Base-by-base conservation (phyloP, 2,113 vertebrate species). In the Paedocypris sp. region DNA sequence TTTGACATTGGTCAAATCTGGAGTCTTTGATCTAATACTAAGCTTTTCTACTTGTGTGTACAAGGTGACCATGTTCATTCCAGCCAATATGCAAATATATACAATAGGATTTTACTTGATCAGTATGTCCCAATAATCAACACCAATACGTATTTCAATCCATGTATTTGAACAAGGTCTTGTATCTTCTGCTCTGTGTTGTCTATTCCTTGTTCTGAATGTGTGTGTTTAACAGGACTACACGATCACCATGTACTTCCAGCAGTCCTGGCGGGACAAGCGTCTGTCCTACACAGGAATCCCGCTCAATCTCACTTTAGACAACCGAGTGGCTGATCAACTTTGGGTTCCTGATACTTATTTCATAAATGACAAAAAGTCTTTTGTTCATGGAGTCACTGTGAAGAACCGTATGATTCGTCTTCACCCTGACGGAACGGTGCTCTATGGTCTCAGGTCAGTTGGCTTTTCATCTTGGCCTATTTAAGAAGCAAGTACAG, bases 191-290 rank as follows among this genome's bases (percentile, higher is more conserved):
- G n/a, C n/a, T n/a, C n/a, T n/a, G n/a, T n/a, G n/a, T n/a, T n/a
- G n/a, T n/a, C n/a, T n/a, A n/a, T n/a, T n/a, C n/a, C n/a, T n/a
- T n/a, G n/a, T n/a, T n/a, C n/a, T n/a, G n/a, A n/a, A 11, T 45
- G 3, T 56, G 26, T 60, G 28, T 46, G 23, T 46, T 35, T 63
- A 18, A 11, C 78, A 96, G 91, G 90, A 94, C 75, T 96, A 96
- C 69, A 96, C 91, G 42, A 85, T 96, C 72, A 94, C 92, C 73
- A 94, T 94, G 90, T 96, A 94, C 71, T 94, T 94, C 76, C 92
- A 94, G 72, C 91, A 96, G 72, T 91, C 90, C 8, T 94, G 92
- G 91, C 88, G 91, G 57, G 92, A 94, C 81, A 96, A 94, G 83
- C 87, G 91, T 16, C 83, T 94, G 4, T 94, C 91, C 41, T 96